Conservation (phyloP, 2,888 invertebrate genomes). For the Mythimna impura region DNA sequence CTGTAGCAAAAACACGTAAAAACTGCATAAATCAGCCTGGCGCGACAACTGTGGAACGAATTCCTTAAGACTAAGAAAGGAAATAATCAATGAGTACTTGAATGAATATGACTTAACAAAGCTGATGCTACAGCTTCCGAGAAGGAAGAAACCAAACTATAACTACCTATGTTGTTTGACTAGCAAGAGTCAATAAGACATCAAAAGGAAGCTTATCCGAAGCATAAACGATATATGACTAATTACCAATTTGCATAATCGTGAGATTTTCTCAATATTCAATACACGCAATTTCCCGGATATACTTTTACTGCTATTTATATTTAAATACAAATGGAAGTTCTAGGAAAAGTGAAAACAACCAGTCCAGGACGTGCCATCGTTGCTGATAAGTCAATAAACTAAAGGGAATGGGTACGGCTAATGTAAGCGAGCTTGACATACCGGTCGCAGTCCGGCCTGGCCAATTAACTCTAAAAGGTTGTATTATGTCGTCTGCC, state of each 20-base stretch:
- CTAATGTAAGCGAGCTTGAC: constrained; percentile 35
- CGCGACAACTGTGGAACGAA: constrained; percentile 47
- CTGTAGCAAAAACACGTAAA: constrained; percentile 55
- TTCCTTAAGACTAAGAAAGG: constrained; percentile 29
- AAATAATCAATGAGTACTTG: constrained; percentile 15
- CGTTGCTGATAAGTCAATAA: constrained; percentile 53
- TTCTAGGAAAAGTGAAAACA: constrained; percentile 59
- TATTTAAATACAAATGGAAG: constrained; percentile 48
- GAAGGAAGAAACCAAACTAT: background rate
- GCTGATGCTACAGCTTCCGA: background rate
- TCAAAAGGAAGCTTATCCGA: background rate
- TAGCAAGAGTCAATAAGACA: background rate
- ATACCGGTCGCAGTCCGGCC: constrained; percentile 50
- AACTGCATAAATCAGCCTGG: constrained; percentile 51
- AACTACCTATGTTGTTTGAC: background rate
- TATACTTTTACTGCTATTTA: constrained; percentile 33
- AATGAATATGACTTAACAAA: constrained; percentile 8
- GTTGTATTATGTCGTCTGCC: constrained; percentile 72
- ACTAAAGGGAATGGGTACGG: constrained; percentile 48
- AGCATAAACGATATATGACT: background rate
- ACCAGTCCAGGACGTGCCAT: constrained; percentile 45
- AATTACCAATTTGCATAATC: constrained; percentile 5
- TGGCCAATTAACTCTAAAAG: constrained; percentile 74
- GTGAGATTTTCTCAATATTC: constrained; percentile 15
- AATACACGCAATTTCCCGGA: constrained; percentile 19